A percentile compares a stretch with the other conserved stretches of the same genome.
These are phyloP conservation scores for Amphiprion ocellaris DNA, from an alignment of 2,113 vertebrate species.

Conservation along the genomic window DNA sequence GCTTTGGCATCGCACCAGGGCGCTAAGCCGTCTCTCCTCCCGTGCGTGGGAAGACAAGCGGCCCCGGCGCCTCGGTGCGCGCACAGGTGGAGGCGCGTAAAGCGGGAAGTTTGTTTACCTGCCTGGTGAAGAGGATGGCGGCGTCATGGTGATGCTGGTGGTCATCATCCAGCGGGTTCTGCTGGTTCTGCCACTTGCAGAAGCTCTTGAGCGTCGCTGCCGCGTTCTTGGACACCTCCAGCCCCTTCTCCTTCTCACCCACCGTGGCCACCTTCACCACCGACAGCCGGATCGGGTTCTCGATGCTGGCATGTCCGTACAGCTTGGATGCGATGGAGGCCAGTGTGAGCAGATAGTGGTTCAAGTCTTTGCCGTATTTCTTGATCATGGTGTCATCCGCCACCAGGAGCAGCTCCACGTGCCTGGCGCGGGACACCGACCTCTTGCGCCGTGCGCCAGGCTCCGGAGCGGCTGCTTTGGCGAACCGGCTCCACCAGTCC, in stretches of 20 bases:
- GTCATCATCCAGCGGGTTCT: slow-evolving; percentile 92
- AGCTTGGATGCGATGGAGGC: slow-evolving; percentile 94
- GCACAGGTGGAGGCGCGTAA: slow-evolving; percentile 12
- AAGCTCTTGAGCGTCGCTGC: slow-evolving; percentile 96
- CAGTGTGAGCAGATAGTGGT: slow-evolving; percentile 96
- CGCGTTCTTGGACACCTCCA: slow-evolving; percentile 94
- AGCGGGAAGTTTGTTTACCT: slow-evolving; percentile 85
- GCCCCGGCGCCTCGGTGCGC: not conserved
- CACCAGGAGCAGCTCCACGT: slow-evolving; percentile 97
- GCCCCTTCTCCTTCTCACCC: slow-evolving; percentile 89
- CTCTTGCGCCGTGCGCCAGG: slow-evolving; percentile 72
- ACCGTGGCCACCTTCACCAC: slow-evolving; percentile 92
- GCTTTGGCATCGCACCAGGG: slow-evolving; percentile 24
- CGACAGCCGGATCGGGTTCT: slow-evolving; percentile 95
- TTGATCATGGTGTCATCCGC: slow-evolving; percentile 93
- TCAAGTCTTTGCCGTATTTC: slow-evolving; percentile 93
- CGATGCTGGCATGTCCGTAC: slow-evolving; percentile 97
- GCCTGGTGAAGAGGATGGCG: slow-evolving; percentile 97
- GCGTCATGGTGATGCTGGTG: slow-evolving; percentile 95
- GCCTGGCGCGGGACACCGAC: slow-evolving; percentile 92
- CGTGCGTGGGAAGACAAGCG: not conserved
- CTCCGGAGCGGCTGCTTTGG: slow-evolving; percentile 16
- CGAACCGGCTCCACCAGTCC: slow-evolving; percentile 57
- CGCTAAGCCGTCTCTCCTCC: slow-evolving; percentile 4
- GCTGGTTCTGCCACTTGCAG: slow-evolving; percentile 98